Percentiles rank a stretch among this genome's conserved stretches.
phyloP scores from a whole-genome alignment of 2,888 invertebrate genomes.

The Uropetala carovei region DNA sequence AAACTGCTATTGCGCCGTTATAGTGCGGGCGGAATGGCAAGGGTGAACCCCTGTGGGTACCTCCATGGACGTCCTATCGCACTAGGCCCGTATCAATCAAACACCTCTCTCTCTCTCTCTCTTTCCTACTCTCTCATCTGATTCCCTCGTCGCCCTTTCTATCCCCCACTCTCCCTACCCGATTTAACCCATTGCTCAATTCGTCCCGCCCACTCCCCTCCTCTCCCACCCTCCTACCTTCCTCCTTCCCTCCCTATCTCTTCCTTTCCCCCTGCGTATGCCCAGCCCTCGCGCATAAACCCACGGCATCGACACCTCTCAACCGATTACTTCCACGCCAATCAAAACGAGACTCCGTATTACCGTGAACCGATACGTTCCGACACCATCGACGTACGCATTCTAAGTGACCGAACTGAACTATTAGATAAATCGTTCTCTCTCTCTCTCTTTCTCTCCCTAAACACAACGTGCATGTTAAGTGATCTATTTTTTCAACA shows the following conservation, averaged over 20 bases:
- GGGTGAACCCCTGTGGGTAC: slow-evolving; percentile 4
- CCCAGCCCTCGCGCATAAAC: background rate
- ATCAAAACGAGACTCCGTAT: slow-evolving; percentile 25
- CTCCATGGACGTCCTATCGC: slow-evolving; percentile 22
- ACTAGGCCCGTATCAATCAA: slow-evolving; percentile 32
- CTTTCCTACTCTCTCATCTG: background rate
- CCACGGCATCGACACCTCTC: slow-evolving; percentile 7
- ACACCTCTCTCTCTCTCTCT: background rate
- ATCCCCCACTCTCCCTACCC: background rate
- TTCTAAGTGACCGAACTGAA: background rate
- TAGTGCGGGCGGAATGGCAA: background rate
- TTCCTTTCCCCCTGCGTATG: background rate
- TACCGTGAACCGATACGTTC: background rate
- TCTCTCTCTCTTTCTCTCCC: background rate
- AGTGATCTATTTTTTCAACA: too few species aligned
- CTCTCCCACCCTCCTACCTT: background rate
- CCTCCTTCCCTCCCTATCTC: background rate
- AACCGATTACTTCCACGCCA: slow-evolving; percentile 30
- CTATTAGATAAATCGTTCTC: background rate
- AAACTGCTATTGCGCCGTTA: background rate
- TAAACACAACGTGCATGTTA: too few species aligned
- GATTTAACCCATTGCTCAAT: background rate
- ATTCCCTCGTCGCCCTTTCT: background rate
- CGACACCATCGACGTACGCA: background rate
- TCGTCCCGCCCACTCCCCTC: background rate